These are phyloP conservation scores for Mus minutoides DNA, from an alignment of 2,797 vertebrate genomes.

Conservation along the genomic window DNA sequence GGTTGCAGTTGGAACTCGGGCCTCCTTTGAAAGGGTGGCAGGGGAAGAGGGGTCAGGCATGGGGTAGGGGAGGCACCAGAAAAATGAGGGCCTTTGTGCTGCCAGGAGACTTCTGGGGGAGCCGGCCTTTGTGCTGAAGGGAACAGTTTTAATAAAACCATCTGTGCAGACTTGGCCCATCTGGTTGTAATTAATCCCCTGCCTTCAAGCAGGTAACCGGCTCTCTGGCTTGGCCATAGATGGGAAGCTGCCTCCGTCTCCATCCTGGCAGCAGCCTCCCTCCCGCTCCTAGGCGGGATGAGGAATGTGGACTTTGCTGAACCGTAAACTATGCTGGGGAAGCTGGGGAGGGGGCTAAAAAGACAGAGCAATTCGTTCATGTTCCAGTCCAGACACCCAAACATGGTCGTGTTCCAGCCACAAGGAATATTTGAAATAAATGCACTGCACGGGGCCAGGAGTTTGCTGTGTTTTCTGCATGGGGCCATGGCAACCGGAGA, in stretches of 20 bases:
- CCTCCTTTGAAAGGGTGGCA: slow-evolving; percentile 53
- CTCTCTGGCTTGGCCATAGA: slow-evolving; percentile 53
- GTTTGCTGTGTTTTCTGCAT: slow-evolving; percentile 87
- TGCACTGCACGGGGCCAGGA: slow-evolving; percentile 86
- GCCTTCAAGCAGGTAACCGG: slow-evolving; percentile 65
- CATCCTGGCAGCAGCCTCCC: slow-evolving; percentile 18
- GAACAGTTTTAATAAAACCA: slow-evolving; percentile 63
- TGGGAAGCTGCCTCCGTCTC: slow-evolving; percentile 10
- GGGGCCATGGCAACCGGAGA: slow-evolving; percentile 85
- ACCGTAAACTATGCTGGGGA: slow-evolving; percentile 78
- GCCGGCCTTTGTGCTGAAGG: slow-evolving; percentile 37
- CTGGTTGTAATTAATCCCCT: slow-evolving; percentile 73
- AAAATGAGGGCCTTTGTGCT: slow-evolving; percentile 69
- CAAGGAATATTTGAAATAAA: slow-evolving; percentile 92
- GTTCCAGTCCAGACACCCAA: slow-evolving; percentile 93
- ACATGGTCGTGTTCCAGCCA: slow-evolving; percentile 91
- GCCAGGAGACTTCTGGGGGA: slow-evolving; percentile 58
- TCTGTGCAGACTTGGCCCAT: slow-evolving; percentile 70
- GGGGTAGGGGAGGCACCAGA: neutral
- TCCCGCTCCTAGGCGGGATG: slow-evolving; percentile 1
- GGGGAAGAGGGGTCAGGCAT: slow-evolving; percentile 34
- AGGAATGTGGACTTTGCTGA: slow-evolving; percentile 77
- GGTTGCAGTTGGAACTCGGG: slow-evolving; percentile 46
- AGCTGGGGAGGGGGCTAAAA: slow-evolving; percentile 81
- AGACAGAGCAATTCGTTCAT: slow-evolving; percentile 86